Evolutionary conservation across 2,888 invertebrate genomes (phyloP), one percentile per base, ranked within the genome.

Genomic region (Ochropleura plecta): DNA sequence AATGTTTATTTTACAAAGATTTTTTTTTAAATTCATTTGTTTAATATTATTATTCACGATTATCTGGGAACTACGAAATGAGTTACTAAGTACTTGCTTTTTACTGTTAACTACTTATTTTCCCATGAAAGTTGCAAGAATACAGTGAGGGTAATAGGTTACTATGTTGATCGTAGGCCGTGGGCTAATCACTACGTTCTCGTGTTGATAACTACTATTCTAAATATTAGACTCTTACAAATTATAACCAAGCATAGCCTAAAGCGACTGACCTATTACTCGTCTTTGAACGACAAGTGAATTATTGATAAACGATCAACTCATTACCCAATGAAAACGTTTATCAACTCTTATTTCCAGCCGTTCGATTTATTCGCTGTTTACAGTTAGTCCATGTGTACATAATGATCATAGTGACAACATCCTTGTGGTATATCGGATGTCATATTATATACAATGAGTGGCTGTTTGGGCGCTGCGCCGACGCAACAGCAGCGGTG

Each of bases 391-490:
- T 73, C 74, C 60, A 73, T 66, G 64, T 74, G 70, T 46, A 72
- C 74, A 57, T 73, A 81, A 67, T 53, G 60, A 62, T 42, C 72
- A 69, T 76, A 72, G 57, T 81, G 55, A 60, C 73, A 87, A 87
- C 81, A 87, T 79, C 81, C 72, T 81, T 81, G 66, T 75, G 71
- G 70, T 71, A 68, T 76, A 79, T 84, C 86, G 75, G 85, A 80
- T 81, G 81, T 78, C 75, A 60, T 70, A 78, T 75, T 59, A 79
- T 78, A 77, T 88, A 92, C 92, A 91, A 91, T 82, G 86, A 85
- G 87, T 88, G 89, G 89, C 89, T 91, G 91, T 90, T 91, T 90
- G 89, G 90, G 87, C 86, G 88, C 85, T 84, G 84, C 87, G 86
- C 82, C 71, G 64, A 57, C 84, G 73, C 76, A 73, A 72, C 66